Evolutionary conservation across 2,113 vertebrate genomes (phyloP), one percentile per base, ranked within the genome.

Genomic region (Petrocephalus zakoni): DNA sequence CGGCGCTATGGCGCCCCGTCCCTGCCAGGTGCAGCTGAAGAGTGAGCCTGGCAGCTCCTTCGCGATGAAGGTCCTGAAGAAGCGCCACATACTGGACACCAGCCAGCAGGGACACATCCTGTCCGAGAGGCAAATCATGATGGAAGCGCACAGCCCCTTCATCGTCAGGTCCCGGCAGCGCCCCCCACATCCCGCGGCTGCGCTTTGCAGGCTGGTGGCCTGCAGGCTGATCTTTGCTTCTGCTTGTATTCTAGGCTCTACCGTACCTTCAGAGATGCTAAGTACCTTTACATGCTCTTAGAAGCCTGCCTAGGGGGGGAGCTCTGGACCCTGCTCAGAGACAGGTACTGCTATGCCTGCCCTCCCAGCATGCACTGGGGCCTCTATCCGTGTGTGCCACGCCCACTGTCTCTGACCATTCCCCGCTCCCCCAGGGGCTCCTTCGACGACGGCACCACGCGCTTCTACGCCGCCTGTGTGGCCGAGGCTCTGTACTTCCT

Each of bases 241-340:
- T 46, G 34, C 17, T 58, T 61, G 21, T 55, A 1, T 42, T 47
- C 46, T 91, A 96, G 95, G 91, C 87, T 96, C 86, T 95, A 94
- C 81, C 90, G 92, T 15, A 96, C 95, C 0, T 96, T 96, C 90
- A 92, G 92, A 88, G 93, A 95, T 88, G 19, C 92, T 2, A 95
- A 95, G 46, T 95, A 92, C n/a, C 93, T 96, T 0, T 96, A 95
- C 92, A 96, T 96, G 94, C 91, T 96, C 88, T 89, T 95, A 90
- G 95, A 96, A 90, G 94, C 88, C 4, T 95, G 95, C 51, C 92
- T 95, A 0, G 95, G 95, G 34, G 95, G 95, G 37, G 95, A 96
- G 25, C 90, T 96, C 87, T 96, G 95, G 95, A 94, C 95, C 10
- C 84, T 94, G 7, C 93, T 96, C 46, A 91, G 94, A 89, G 94